Evolutionary conservation across 2,797 vertebrate species (phyloP).

Genomic region (Gouania willdenowi): DNA sequence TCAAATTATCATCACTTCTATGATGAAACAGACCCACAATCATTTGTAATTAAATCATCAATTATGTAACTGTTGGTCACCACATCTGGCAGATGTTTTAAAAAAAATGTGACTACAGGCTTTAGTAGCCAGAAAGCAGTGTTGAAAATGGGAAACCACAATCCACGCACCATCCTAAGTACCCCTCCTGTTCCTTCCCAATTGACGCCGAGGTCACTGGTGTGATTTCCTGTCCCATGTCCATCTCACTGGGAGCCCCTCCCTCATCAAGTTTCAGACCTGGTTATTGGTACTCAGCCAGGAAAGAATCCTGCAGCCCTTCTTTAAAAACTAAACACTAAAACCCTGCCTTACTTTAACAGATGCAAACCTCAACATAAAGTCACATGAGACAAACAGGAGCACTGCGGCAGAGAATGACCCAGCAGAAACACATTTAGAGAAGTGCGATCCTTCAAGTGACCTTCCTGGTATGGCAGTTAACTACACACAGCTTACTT

Average conservation of each 20-base stretch:
- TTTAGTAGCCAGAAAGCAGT: no score
- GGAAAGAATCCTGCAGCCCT: not conserved
- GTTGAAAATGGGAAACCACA: slow-evolving; percentile 32
- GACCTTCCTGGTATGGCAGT: slow-evolving; percentile 36
- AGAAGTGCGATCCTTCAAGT: slow-evolving; percentile 30
- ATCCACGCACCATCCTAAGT: slow-evolving; percentile 37
- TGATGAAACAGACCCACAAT: no score
- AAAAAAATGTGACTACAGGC: no score
- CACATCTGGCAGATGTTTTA: no score
- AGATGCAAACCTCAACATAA: slow-evolving; percentile 3
- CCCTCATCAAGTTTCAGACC: slow-evolving; percentile 27
- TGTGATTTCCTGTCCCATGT: slow-evolving; percentile 58
- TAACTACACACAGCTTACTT: slow-evolving; percentile 30
- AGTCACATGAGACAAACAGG: slow-evolving; percentile 14
- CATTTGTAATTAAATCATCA: no score
- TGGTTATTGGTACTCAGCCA: slow-evolving; percentile 2
- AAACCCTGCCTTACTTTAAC: not conserved
- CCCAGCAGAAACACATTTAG: slow-evolving; percentile 9
- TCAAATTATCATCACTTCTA: no score
- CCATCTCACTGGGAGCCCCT: slow-evolving; percentile 43
- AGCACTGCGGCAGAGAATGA: slow-evolving; percentile 4
- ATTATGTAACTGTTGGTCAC: no score
- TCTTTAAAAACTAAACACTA: slow-evolving; percentile 9
- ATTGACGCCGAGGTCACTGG: slow-evolving; percentile 53
- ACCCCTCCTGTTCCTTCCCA: slow-evolving; percentile 72